Base-by-base conservation (phyloP, 2,113 vertebrate genomes). In the Machaerirhynchus nigripectus region DNA sequence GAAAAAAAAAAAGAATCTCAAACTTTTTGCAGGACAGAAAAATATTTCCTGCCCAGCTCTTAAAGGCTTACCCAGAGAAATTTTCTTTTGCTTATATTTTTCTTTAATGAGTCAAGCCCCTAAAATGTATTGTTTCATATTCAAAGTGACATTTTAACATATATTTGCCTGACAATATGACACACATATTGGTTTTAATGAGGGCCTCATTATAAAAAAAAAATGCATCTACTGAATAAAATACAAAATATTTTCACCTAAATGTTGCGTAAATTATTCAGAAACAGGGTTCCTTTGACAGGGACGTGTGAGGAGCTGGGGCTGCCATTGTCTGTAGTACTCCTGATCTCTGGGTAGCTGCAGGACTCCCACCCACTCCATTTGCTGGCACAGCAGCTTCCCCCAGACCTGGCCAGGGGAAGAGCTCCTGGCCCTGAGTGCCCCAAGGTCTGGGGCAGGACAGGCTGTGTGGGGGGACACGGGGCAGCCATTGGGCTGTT, bases 141-240 rank as follows among this genome's bases (percentile, higher is more conserved):
- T 97, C 92, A 94, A 94, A 94, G 87, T 97, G 97, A 97, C 95
- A 96, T 87, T 96, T 97, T 97, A 97, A 97, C 96, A 96, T 97
- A 96, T 95, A 97, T 97, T 97, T 97, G 87, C 94, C 93, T 97
- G 96, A 95, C 95, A 97, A 97, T 95, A 81, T 97, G 97, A 97
- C 96, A 97, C 93, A 95, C 70, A 84, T 50, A 96, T 71, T 95
- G 90, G 82, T 93, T 97, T 97, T 97, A 97, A 97, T 96, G 94
- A 95, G 96, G 90, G 57, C 80, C 93, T 96, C 95, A 97, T 97
- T 97, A 97, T 92, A 79, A 55, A 87, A 83, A 83, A 70, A 77
- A 77, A 65, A 59, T 2, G 70, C 89, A 84, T 92, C 95, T 89
- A 68, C 87, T 94, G 95, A 97, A 95, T 97, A 97, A 97, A 95